Evolutionary conservation across 2,888 invertebrate species (phyloP), one percentile per base, ranked within the genome.

Genomic region (Limnephilus lunatus): DNA sequence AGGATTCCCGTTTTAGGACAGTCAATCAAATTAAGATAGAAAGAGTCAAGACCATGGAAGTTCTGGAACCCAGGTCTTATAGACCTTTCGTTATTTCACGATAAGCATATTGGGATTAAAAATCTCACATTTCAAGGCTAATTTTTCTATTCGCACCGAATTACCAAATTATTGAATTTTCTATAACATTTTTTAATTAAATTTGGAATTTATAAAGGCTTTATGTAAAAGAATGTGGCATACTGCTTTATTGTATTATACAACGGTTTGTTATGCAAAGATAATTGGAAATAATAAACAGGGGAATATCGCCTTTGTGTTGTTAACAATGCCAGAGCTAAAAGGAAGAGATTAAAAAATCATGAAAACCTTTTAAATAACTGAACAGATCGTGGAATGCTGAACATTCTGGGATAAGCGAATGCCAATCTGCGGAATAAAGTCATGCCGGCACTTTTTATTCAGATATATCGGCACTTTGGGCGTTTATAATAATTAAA

Each of bases 281-380:
- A 68, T 68, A 68, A 68, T 68, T 19, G 53, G 53, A 68, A 68
- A 68, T 68, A 68, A 68, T 68, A 68, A 68, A 68, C 53, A 68
- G 25, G 7, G 53, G 25, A 68, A 68, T 68, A 68, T 25, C 53
- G 25, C 53, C 53, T 68, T 68, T 68, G 53, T 68, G 53, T 68
- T 82, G 82, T 31, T 82, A 82, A 82, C 82, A 82, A 82, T 82
- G 15, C 31, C 82, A 82, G 31, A 68, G 53, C 31, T 82, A 82
- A 82, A 82, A 82, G 31, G 30, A 82, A 31, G 82, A 82, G 30
- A 31, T 82, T 82, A 32, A 32, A 82, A 82, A 82, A 82, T 82
- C 30, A 82, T 11, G 31, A 82, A 82, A 82, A 82, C 25, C 30
- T 31, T 48, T 2, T 48, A 48, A 48, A 48, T 48, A 44, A 44